phyloP scores from a whole-genome alignment of 2,888 invertebrate species.

The Lottia scabra region DNA sequence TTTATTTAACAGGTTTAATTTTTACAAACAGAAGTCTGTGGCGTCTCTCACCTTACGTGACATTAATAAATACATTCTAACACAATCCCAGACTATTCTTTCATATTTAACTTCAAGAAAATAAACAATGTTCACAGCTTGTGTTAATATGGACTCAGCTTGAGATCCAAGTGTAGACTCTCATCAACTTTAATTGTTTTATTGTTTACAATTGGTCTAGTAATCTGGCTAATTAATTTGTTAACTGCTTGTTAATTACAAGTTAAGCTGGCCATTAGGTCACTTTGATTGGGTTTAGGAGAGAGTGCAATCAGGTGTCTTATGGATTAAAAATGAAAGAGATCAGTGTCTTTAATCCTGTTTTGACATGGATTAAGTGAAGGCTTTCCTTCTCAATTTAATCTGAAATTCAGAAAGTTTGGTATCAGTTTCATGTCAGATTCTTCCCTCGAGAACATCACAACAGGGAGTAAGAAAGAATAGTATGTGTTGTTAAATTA shows the following conservation, averaged over 20 bases:
- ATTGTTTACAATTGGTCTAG: not conserved
- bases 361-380: conserved; percentile 5
- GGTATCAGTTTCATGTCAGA: too few species aligned
- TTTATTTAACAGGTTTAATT: too few species aligned
- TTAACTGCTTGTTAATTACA: not conserved
- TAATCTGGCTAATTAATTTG: conserved; percentile 1
- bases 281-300: not conserved
- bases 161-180: not conserved
- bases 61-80: too few species aligned
- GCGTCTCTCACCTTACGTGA: too few species aligned
- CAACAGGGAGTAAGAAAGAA: too few species aligned
- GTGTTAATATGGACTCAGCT: not conserved
- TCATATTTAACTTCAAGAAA: not conserved
- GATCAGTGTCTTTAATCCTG: conserved; percentile 4
- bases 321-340: not conserved
- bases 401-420: too few species aligned
- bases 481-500: too few species aligned
- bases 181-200: conserved; percentile 1
- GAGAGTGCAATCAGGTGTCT: not conserved
- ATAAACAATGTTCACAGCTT: not conserved
- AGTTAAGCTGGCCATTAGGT: not conserved
- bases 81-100: too few species aligned
- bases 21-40: too few species aligned
- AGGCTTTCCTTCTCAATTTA: not conserved
- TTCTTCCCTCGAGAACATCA: too few species aligned